These are phyloP conservation scores for Malurus cyaneus DNA, from an alignment of 2,113 vertebrate species.

Conservation along the genomic window DNA sequence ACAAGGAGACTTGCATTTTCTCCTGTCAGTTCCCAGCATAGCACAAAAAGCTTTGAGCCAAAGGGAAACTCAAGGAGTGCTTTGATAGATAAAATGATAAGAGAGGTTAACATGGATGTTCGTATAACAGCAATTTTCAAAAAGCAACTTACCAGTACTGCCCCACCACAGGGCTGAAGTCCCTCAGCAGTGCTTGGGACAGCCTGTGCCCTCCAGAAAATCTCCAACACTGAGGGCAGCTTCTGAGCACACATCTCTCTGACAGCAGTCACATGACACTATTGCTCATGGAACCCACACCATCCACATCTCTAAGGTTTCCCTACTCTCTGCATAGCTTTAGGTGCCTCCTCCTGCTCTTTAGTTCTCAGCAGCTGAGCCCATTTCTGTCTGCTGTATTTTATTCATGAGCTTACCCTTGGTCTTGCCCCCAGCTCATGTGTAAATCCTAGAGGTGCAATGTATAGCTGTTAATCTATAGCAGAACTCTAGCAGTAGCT, in stretches of 20 bases:
- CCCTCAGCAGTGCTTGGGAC: neutral
- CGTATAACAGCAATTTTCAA: neutral
- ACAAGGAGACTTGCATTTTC: neutral
- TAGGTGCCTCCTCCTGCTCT: neutral
- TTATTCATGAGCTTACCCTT: neutral
- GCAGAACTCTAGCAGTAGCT: neutral
- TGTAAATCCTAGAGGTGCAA: neutral
- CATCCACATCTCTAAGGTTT: neutral
- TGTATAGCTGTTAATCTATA: neutral
- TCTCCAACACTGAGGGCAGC: neutral
- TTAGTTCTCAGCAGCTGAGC: neutral
- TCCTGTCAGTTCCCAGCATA: neutral
- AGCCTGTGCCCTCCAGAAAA: neutral
- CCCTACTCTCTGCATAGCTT: neutral
- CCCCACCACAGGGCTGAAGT: neutral
- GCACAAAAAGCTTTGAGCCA: neutral
- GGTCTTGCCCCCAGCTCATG: rapidly evolving
- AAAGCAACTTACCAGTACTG: rapidly evolving
- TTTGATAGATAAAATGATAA: neutral
- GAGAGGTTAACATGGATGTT: neutral
- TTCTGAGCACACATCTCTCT: neutral
- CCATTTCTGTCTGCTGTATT: neutral
- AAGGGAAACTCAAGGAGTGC: neutral
- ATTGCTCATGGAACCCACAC: rapidly evolving
- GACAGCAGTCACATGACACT: rapidly evolving